These are phyloP conservation scores for Oscheius sp. DNA, from an alignment of 2,888 invertebrate species.

Conservation along the genomic window DNA sequence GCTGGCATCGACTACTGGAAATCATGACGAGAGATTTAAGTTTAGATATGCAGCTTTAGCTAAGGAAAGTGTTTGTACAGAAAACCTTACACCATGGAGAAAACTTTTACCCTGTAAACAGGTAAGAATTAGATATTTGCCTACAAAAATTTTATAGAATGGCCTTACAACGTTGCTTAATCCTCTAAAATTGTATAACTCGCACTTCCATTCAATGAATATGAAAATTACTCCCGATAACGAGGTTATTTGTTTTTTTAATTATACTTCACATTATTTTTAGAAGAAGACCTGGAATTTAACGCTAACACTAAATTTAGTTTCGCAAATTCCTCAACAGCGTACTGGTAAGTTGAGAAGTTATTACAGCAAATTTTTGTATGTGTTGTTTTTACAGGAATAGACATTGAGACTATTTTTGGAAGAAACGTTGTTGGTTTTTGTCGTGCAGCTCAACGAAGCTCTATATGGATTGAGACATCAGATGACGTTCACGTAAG, in stretches of 20 bases:
- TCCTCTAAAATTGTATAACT: constrained; percentile 80
- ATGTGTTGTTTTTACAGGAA: constrained; percentile 28
- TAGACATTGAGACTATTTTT: constrained; percentile 43
- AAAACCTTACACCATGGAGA: constrained; percentile 98
- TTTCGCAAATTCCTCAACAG: background rate
- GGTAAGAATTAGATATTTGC: constrained; percentile 62
- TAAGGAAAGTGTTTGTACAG: constrained; percentile 95
- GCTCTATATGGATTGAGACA: constrained; percentile 27
- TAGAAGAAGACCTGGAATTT: constrained; percentile 5
- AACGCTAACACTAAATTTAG: constrained; percentile 5
- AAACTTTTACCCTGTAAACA: constrained; percentile 92
- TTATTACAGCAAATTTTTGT: too few relatives aligned
- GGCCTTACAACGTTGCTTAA: constrained; percentile 90
- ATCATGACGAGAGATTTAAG: background rate
- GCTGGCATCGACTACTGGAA: background rate
- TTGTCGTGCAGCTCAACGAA: constrained; percentile 41
- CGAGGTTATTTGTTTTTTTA: too few relatives aligned
- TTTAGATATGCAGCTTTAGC: constrained; percentile 86
- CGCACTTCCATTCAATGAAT: constrained; percentile 50
- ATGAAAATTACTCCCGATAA: background rate
- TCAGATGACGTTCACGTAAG: background rate
- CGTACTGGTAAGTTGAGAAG: too few relatives aligned
- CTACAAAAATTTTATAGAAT: constrained; percentile 76
- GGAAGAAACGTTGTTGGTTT: constrained; percentile 42
- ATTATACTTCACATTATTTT: too few relatives aligned